phyloP scores from a whole-genome alignment of 2,888 invertebrate genomes.

The Alsophila aescularia region DNA sequence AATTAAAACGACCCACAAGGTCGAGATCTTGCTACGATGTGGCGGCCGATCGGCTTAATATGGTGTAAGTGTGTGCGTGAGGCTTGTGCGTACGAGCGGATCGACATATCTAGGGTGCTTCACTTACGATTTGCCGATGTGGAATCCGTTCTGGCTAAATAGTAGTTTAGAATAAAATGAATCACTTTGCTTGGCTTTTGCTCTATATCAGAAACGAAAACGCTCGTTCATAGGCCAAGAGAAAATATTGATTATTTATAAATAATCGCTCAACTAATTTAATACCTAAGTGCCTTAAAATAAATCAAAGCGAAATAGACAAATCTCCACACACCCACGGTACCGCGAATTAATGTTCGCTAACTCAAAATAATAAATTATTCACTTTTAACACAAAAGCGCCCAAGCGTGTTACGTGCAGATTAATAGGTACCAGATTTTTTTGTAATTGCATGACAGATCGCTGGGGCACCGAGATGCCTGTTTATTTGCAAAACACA shows the following conservation, averaged over 20 bases:
- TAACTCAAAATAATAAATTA: conserved; percentile 55
- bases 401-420: conserved; percentile 44
- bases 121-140: no score
- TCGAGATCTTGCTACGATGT: no score
- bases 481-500: conserved; percentile 76
- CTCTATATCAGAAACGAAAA: conserved; percentile 14
- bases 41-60: no score
- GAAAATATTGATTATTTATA: conserved; percentile 20
- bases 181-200: conserved; percentile 10
- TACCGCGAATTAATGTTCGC: conserved; percentile 47
- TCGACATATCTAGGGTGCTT: no score
- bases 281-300: conserved; percentile 38
- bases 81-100: no score
- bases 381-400: conserved; percentile 44
- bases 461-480: conserved; percentile 48
- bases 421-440: conserved; percentile 55
- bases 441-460: conserved; percentile 57
- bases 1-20: no score
- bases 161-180: conserved; percentile 6
- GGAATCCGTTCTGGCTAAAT: no score
- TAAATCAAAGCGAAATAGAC: conserved; percentile 47
- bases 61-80: no score
- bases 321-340: conserved; percentile 53
- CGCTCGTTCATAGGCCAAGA: conserved; percentile 7
- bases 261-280: conserved; percentile 20